Evolutionary conservation across 2,797 vertebrate genomes (phyloP).

Genomic region (Takifugu rubripes): DNA sequence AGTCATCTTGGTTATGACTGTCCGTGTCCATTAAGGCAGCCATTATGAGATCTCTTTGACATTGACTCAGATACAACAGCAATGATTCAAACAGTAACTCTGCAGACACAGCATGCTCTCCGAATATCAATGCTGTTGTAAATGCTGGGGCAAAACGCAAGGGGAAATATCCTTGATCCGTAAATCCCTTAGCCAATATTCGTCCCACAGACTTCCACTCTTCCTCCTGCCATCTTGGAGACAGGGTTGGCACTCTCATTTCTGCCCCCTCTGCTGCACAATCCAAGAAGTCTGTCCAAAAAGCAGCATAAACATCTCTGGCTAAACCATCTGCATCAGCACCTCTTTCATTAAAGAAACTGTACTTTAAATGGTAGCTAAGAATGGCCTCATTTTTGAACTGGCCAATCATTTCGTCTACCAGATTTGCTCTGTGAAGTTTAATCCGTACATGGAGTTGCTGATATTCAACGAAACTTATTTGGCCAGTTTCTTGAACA

Average conservation of each 20-base stretch:
- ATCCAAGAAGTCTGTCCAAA: not conserved
- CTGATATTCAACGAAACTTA: too few relatives aligned
- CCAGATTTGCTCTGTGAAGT: too few relatives aligned
- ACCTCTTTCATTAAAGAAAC: not conserved
- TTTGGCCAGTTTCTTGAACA: too few relatives aligned
- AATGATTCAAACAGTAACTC: not conserved
- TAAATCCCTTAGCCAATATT: not conserved
- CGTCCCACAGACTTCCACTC: not conserved
- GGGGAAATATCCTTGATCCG: too few relatives aligned
- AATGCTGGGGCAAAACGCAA: too few relatives aligned
- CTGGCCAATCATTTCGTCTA: too few relatives aligned
- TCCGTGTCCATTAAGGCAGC: not conserved
- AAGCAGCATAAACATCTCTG: not conserved
- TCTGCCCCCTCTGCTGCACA: not conserved
- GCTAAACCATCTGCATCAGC: not conserved
- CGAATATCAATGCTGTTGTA: too few relatives aligned
- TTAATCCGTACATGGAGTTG: too few relatives aligned
- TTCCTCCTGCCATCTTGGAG: not conserved
- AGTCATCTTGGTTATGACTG: not conserved
- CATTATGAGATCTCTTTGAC: not conserved
- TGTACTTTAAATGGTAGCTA: not conserved
- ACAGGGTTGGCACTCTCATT: not conserved
- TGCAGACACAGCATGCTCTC: too few relatives aligned
- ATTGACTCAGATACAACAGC: not conserved
- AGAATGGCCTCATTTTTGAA: not conserved